Percentiles rank a stretch among this genome's conserved stretches.
phyloP scores from a whole-genome alignment of 2,113 vertebrate genomes.

The Psephotus haematonotus region DNA sequence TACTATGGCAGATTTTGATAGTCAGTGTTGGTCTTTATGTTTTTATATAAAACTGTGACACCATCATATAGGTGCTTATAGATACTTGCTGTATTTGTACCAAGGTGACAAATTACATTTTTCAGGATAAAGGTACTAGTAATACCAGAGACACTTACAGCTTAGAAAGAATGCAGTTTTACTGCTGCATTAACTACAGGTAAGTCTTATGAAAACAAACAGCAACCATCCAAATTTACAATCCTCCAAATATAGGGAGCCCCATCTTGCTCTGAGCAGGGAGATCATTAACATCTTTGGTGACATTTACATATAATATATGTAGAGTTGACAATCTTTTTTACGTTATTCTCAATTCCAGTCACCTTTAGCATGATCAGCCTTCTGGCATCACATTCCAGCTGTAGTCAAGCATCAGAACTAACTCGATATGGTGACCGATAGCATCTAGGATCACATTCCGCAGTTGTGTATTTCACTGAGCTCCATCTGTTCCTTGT shows the following conservation, averaged over 20 bases:
- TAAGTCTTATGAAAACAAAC: neutral
- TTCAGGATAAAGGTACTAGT: neutral
- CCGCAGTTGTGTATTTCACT: neutral
- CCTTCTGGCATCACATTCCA: neutral
- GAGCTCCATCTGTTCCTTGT: neutral
- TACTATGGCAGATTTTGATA: neutral
- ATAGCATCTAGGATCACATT: neutral
- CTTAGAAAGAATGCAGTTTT: neutral
- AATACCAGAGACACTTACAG: neutral
- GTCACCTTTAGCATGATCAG: neutral
- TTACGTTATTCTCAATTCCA: neutral
- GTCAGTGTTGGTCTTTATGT: neutral
- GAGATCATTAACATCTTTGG: neutral
- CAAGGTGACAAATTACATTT: neutral
- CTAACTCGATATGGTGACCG: rapidly evolving
- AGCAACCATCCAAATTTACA: neutral
- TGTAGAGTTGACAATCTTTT: neutral
- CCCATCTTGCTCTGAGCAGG: neutral
- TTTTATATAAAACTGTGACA: neutral
- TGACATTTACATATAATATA: neutral
- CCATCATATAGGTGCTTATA: rapidly evolving
- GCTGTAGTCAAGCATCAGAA: neutral
- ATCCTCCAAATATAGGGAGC: neutral
- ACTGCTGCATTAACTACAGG: neutral
- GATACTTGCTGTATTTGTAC: neutral